Evolutionary conservation across 2,888 invertebrate species (phyloP), one percentile per base, ranked within the genome.

Genomic region (Drosophila paramelanica): DNA sequence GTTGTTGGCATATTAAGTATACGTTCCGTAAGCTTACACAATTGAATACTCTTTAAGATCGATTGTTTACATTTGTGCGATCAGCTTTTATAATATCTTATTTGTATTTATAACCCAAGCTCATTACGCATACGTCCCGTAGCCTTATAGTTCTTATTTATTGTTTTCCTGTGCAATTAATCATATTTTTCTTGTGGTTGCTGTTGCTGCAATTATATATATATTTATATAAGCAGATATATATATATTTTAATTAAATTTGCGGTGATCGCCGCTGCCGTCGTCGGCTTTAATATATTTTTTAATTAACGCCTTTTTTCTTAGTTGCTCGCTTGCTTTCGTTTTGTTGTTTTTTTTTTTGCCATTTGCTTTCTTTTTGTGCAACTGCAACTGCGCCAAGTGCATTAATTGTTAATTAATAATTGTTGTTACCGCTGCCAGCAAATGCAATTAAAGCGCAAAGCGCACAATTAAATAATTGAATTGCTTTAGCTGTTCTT

Each of bases 291-390:
- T 56, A 70, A 73, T 81, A 84, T 81, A 74, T 82, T 79, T 81
- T 83, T 83, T 83, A 83, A 83, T 87, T 87, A 87, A 81, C 87
- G 84, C 68, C 67, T 84, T 76, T 80, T 80, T 83, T 70, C 72
- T 82, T 71, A 68, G 76, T 68, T 60, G 64, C 64, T 64, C 77
- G 73, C 55, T 73, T 80, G 77, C 57, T 61, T 73, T 70, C 33
- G 62, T 73, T 73, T 31, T 11, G 23, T 23, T 23, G 3, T 31
- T 72, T 51, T 71, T 14, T 31, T 8, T 41, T 31, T 43, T 38
- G 43, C 39, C 42, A 31, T 39, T 53, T 42, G 51, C 42, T 52
- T 51, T 52, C 53, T 47, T 61, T 51, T 45, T 31, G 43, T 49
- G 62, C 45, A 43, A 46, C 46, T 52, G 67, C 70, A 56, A 49